Base-by-base conservation (phyloP, 2,888 invertebrate species). In the Cataglyphis cursor region DNA sequence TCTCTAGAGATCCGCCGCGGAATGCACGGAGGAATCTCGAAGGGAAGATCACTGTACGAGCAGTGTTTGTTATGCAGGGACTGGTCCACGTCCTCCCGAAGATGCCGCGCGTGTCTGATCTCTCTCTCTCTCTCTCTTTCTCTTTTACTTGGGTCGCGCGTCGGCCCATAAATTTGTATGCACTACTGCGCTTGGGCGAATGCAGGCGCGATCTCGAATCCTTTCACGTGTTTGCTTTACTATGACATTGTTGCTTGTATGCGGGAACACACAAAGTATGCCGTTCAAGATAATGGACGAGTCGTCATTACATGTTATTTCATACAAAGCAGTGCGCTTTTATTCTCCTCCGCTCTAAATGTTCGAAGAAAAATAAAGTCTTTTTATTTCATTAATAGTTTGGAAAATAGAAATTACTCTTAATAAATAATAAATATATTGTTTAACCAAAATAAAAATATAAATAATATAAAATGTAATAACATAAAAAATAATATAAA, bases 141-240 rank as follows among this genome's bases (percentile, higher is more conserved):
- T 9, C 9, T 54, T 9, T n/a, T 62, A 38, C 68, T 48, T 38
- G 44, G 10, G 12, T 64, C 68, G 57, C 54, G 51, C 35, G 64
- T 15, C 81, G 68, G 70, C 31, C 59, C 68, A 86, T 74, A 86
- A 85, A 86, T 86, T 84, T 82, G 82, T 82, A 86, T 84, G 86
- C 84, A 65, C 81, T 65, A 41, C 85, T 72, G 84, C 74, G 72
- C 66, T 51, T 38, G 61, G 59, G 38, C 48, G 44, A 73, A 54
- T 54, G 61, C 82, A 68, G 21, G 31, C 76, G 31, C 76, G 24
- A 18, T 64, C 24, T 72, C 28, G 31, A 72, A 62, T 66, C 35
- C 64, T 57, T 81, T 70, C 70, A 24, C 64, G 80, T 72, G 48
- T 44, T 57, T 12, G 28, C 24, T 5, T 59, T 18, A 18, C n/a